Evolutionary conservation across 1,140 invertebrate genomes (phyloP), one percentile per base, ranked within the genome.

Genomic region (Hestina assimilis): DNA sequence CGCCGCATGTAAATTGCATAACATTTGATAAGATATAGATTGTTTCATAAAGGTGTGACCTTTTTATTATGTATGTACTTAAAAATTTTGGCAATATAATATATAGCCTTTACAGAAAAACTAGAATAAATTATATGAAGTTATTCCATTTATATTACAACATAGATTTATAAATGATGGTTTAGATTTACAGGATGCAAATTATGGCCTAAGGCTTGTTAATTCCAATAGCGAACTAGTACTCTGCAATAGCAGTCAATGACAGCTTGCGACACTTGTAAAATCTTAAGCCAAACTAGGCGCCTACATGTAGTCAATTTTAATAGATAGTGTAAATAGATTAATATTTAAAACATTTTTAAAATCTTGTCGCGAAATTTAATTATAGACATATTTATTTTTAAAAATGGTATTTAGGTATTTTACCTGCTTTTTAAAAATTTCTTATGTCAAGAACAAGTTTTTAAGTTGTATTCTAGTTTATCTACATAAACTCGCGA

Each of bases 191-290:
- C 29, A 38, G 19, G 7, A 38, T 38, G 33, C 29, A 35, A 48
- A 48, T 31, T 21, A 24, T 11, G 11, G n/a, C 28, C 12, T 33
- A 48, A 8, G 45, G 31, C 29, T 68, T 65, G 56, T 65, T 31
- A 50, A 71, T 65, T 71, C 62, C 46, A 58, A 52, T 53, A 52
- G 53, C 65, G 68, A 64, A 54, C 58, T 60, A 7, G 43, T 62
- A 60, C 66, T 17, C 53, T 57, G 61, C 59, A 38, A 46, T 40
- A 52, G 23, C 31, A 65, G 14, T 52, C 52, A 50, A 56, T 65
- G 52, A 59, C 33, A 48, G 47, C n/a, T 69, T 69, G 53, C 66
- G 46, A 69, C 63, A 66, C 24, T 29, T 21, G 33, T 52, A 61
- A 66, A 63, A 63, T 60, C 56, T 53, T 55, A 59, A 65, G 56